Percentiles rank a stretch among this genome's conserved stretches.
Evolutionary conservation across 1,140 invertebrate genomes (phyloP).

Genomic region (Homalodisca vitripennis): DNA sequence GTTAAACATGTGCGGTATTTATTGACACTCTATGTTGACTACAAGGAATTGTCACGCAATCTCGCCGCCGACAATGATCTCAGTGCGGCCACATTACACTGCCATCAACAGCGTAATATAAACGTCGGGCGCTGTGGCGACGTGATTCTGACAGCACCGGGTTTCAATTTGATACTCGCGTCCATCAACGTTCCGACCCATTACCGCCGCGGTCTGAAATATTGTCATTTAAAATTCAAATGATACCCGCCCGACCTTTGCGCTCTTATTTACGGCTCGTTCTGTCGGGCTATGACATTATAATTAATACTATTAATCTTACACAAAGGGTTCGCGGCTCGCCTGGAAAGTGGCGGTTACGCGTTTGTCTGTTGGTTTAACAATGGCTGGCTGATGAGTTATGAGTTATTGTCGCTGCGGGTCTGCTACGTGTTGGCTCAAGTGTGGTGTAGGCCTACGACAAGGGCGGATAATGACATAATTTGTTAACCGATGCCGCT

Average conservation of each 20-base stretch:
- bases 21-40: no score
- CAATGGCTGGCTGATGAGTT: not conserved
- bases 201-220: conserved; percentile 20
- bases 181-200: conserved; percentile 16
- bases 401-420: no score
- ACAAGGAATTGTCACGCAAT: no score
- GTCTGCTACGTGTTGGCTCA: no score
- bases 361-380: not conserved
- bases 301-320: conserved; percentile 25
- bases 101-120: conserved; percentile 23
- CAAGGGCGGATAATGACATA: no score
- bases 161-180: conserved; percentile 30
- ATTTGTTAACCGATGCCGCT: no score
- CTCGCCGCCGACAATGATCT: no score
- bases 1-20: no score
- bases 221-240: conserved; percentile 26
- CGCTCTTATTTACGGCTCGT: conserved; percentile 18
- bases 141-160: not conserved
- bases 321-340: not conserved
- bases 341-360: not conserved
- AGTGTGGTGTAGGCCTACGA: no score
- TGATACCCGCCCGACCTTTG: conserved; percentile 9
- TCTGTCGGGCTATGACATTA: conserved; percentile 17
- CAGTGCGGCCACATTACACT: no score
- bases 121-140: not conserved